Percentiles rank a stretch among this genome's conserved stretches.
phyloP scores from a whole-genome alignment of 1,140 invertebrate genomes.

The Trinorchestia longiramus region DNA sequence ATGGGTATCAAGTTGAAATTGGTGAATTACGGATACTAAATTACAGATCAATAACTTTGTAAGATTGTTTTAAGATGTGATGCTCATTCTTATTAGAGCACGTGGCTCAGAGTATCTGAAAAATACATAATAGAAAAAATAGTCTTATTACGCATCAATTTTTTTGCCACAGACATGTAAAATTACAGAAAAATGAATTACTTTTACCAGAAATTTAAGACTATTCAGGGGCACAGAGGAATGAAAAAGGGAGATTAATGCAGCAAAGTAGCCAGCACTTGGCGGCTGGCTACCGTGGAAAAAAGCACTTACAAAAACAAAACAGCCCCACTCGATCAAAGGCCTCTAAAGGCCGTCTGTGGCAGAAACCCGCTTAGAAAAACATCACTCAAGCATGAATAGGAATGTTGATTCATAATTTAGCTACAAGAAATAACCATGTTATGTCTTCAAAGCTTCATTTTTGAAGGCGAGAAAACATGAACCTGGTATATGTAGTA shows the following conservation, averaged over 20 bases:
- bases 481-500: no score
- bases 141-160: no score
- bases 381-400: background rate
- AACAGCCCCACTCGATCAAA: background rate
- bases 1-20: no score
- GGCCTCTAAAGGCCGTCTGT: background rate
- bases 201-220: no score
- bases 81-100: no score
- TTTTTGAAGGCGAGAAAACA: background rate
- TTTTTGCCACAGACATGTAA: background rate
- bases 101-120: no score
- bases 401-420: background rate
- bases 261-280: background rate
- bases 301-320: background rate
- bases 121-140: no score
- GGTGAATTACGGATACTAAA: no score
- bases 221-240: background rate
- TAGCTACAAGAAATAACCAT: background rate
- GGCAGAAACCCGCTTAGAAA: background rate
- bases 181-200: background rate
- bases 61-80: no score
- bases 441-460: background rate
- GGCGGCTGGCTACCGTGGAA: background rate
- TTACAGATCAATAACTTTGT: no score
- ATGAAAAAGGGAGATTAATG: background rate